phyloP scores from a whole-genome alignment of 2,113 vertebrate genomes.

The Sander vitreus region DNA sequence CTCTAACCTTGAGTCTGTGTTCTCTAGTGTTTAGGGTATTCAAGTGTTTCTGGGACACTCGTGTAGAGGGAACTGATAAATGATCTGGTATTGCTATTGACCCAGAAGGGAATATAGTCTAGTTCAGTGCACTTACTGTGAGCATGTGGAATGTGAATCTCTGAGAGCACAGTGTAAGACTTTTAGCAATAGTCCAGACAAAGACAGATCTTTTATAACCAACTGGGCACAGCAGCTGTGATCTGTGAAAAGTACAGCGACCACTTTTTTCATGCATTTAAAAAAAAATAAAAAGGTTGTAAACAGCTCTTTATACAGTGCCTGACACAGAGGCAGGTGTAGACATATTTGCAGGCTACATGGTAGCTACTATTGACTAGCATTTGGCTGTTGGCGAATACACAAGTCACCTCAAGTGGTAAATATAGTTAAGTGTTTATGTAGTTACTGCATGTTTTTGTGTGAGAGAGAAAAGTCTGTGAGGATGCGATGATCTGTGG shows the following conservation, averaged over 20 bases:
- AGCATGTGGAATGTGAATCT: slow-evolving; percentile 51
- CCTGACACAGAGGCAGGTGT: slow-evolving; percentile 1
- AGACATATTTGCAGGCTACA: slow-evolving; percentile 1
- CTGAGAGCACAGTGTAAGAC: slow-evolving; percentile 34
- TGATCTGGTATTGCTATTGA: slow-evolving; percentile 74
- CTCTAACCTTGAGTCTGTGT: slow-evolving; percentile 70
- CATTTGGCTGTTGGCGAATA: slow-evolving; percentile 22
- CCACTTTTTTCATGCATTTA: slow-evolving; percentile 2
- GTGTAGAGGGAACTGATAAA: slow-evolving; percentile 73
- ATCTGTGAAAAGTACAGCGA: background rate
- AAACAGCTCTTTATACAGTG: background rate
- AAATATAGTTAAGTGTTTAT: slow-evolving; percentile 9
- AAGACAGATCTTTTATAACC: slow-evolving; percentile 44
- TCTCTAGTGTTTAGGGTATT: slow-evolving; percentile 57
- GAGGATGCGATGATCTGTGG: slow-evolving; percentile 77
- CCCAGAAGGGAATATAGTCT: slow-evolving; percentile 71
- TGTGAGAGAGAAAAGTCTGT: slow-evolving; percentile 29
- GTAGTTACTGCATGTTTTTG: slow-evolving; percentile 18
- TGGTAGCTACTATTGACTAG: background rate
- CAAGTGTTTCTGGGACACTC: slow-evolving; percentile 77
- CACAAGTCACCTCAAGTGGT: background rate
- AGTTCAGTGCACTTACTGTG: slow-evolving; percentile 55
- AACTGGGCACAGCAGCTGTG: slow-evolving; percentile 28
- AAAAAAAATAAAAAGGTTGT: background rate
- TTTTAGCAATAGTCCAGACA: slow-evolving; percentile 41